Base-by-base conservation (phyloP, 1,140 invertebrate species). In the Orussus abietinus region DNA sequence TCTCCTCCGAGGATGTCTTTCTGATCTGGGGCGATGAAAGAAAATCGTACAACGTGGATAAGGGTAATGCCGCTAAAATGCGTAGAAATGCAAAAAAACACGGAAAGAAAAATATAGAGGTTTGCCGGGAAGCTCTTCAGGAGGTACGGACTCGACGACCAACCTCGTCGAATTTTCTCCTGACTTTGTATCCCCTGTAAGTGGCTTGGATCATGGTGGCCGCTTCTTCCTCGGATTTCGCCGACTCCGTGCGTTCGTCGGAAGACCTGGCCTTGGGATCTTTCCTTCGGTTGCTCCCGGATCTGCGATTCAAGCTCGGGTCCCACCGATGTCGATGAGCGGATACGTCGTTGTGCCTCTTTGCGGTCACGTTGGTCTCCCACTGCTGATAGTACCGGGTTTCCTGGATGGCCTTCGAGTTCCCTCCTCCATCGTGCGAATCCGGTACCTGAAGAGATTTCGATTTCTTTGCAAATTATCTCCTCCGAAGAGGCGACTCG, bases 131-230 rank as follows among this genome's bases (percentile, higher is more conserved):
- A n/a, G n/a, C n/a, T n/a, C n/a, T n/a, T n/a, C n/a, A n/a, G n/a
- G n/a, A n/a, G n/a, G n/a, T n/a, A n/a, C n/a, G n/a, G n/a, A n/a
- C n/a, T n/a, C n/a, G n/a, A n/a, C 28, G 25, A 52, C 55, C 50
- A 38, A 73, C 73, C 47, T 75, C 75, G 61, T 76, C 79, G 74
- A 82, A 80, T 44, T 75, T 79, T 59, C 77, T 77, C 52, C 82
- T 76, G 13, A 80, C 78, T 72, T 81, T 77, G 67, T 85, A 83
- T 25, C 83, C 83, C 55, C 83, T 72, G 62, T 82, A 86, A 37
- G 74, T 78, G 48, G 83, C 82, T 64, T 86, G 83, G 63, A 86
- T 85, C 63, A 80, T 82, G 31, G 77, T 80, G 43, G 83, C 83
- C 38, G 84, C 83, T 55, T 82, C 59, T 31, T 64, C 56, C 32